A percentile compares a stretch with the other conserved stretches of the same genome.
Conservation (phyloP, 2,888 invertebrate species). For the Napeogenes sylphis region DNA sequence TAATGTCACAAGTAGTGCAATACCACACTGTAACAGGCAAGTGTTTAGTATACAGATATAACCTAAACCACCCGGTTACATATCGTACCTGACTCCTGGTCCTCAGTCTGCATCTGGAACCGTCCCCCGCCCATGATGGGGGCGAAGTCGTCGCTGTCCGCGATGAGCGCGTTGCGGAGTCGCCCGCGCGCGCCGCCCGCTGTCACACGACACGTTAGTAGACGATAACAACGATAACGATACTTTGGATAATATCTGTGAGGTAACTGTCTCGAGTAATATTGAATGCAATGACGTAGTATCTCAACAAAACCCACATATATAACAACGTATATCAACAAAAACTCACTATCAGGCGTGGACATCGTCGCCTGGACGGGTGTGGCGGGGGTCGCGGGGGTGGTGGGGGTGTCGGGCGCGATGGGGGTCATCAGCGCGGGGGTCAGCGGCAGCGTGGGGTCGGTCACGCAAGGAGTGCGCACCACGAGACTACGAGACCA, state of each 20-base stretch:
- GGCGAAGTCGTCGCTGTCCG: constrained; percentile 87
- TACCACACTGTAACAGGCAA: too few relatives aligned
- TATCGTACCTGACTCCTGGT: constrained; percentile 78
- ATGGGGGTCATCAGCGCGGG: constrained; percentile 28
- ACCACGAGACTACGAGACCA: constrained; percentile 41
- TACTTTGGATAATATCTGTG: not conserved
- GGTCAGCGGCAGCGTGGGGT: constrained; percentile 63
- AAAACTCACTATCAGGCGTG: constrained; percentile 55
- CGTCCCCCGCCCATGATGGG: constrained; percentile 83
- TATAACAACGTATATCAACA: too few relatives aligned
- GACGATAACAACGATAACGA: not conserved
- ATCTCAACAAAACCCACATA: too few relatives aligned
- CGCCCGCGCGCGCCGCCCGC: constrained; percentile 62
- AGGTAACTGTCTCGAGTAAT: too few relatives aligned
- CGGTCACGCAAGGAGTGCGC: constrained; percentile 62
- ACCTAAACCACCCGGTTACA: constrained; percentile 30
- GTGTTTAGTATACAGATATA: too few relatives aligned
- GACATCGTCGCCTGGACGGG: constrained; percentile 30
- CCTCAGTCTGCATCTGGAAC: constrained; percentile 85
- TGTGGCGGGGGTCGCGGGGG: constrained; percentile 24
- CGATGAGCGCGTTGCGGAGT: constrained; percentile 83
- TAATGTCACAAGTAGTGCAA: too few relatives aligned
- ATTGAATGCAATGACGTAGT: too few relatives aligned
- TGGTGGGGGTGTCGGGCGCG: constrained; percentile 13
- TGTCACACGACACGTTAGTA: constrained; percentile 23